Base-by-base conservation (phyloP, 2,797 vertebrate genomes). In the Adrianichthys oophorus region DNA sequence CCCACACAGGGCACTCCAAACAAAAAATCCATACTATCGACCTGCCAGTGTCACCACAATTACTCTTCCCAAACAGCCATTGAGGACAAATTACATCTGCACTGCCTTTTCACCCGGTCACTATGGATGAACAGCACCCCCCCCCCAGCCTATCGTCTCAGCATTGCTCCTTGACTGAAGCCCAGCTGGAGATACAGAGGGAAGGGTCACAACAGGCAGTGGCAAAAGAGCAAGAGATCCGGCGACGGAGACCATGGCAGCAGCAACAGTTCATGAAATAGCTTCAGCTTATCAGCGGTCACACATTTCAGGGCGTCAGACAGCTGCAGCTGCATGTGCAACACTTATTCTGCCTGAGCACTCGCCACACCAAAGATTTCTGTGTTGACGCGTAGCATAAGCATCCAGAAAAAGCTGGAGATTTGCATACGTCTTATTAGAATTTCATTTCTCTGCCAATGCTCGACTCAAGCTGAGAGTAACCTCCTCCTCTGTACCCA, bases 31-130 rank as follows among this genome's bases (percentile, higher is more conserved):
- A 98, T 98, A 96, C 91, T 95, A 98, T 98, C 94, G 96, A 98
- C 95, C 95, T 86, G 85, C 63, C 95, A 95, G 93, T 98, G 96
- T 97, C 96, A 97, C 96, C 96, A 97, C 96, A 98, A 98, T 98
- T 98, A 97, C 96, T 98, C 96, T 98, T 97, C 96, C 95, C 95
- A 97, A 98, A 95, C 95, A 97, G 95, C 94, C 95, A 98, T 97
- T 97, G 96, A 97, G 96, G 96, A 98, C 95, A 96, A 98, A 98
- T 98, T 97, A 97, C 96, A 97, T 97, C 95, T 97, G 95, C 96
- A 94, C 96, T 95, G 95, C 95, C 95, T 96, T 95, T 96, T 96
- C 95, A 95, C 95, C 94, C 92, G 91, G 94, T 96, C 88, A 95
- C 94, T 94, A 92, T 89, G 91, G 93, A 93, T 94, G 95, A 96